Base-by-base conservation (phyloP, 2,888 invertebrate species). In the Xylota sylvarum region DNA sequence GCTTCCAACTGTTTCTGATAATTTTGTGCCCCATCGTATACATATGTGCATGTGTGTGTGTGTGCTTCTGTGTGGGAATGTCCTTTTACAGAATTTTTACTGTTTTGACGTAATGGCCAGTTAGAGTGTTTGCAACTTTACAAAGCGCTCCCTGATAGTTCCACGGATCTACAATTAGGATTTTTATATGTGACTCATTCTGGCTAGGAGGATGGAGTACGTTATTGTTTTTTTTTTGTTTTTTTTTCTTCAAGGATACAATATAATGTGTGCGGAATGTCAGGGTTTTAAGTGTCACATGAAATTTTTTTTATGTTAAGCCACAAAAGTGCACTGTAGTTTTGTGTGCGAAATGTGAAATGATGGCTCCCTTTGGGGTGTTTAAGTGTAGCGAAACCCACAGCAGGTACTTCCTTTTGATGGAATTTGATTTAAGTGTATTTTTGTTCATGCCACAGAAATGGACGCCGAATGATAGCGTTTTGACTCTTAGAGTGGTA, bases 321-420 rank as follows among this genome's bases (percentile, higher is more conserved):
- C 56, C 81, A 81, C 86, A 67, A 81, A 86, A 86, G 86, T 86
- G 86, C 86, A 86, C 86, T 81, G 77, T 73, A 73, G 80, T 70
- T 70, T 77, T 70, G 82, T 72, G 67, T 67, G 67, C 32, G 77
- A 78, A 82, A 86, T 82, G 78, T 82, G 67, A 86, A 82, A 73
- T 82, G 82, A 86, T 86, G 64, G 73, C 55, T 77, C 86, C 82
- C 86, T 19, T 48, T 30, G 77, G 86, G 43, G 86, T 86, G 69
- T 82, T 86, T 86, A 82, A 86, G 35, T 55, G 80, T 72, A 52
- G 50, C 65, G 30, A 48, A 73, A 56, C 40, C 72, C 72, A 10
- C n/a, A 23, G 37, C 37, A 58, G 70, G 50, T 77, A 69, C 76
- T 85, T 85, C 67, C 50, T 56, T 77, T 76, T 72, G 55, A 86